Base-by-base conservation (phyloP, 2,113 vertebrate species). In the Platycercus adscitus region DNA sequence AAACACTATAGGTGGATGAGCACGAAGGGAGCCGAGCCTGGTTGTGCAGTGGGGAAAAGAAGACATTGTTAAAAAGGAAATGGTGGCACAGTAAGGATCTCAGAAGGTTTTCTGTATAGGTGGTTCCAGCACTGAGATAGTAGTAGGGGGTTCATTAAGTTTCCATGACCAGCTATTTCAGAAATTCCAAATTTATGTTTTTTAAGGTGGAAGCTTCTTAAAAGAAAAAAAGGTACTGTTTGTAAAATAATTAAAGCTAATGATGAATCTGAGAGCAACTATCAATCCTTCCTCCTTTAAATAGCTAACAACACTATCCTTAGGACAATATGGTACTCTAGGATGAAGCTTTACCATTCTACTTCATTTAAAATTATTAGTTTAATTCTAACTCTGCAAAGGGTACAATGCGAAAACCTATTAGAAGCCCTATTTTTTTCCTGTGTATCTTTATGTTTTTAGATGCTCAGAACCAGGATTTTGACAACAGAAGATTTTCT, bases 1-100 rank as follows among this genome's bases (percentile, higher is more conserved):
- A 99, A 99, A 99, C 99, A 99, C 99, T 99, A 99, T 99, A 99
- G 98, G 99, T 99, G 98, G 99, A 99, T 99, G 99, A 99, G 98
- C 99, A 99, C 99, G 99, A 99, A 98, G 99, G 99, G 98, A 99
- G 99, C 98, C 99, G 99, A 99, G 99, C 99, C 99, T 99, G 99
- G 98, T 98, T 98, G 98, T 98, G 99, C 99, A 98, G 97, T 96
- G 98, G 96, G 98, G 98, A 98, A 98, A 98, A 98, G 98, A 98
- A 98, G 98, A 98, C 98, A 98, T 90, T 94, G 98, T 98, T 98
- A 98, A 98, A 98, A 97, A 98, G 95, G 96, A 98, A 98, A 98
- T 96, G 96, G 96, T 88, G 98, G 93, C 94, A 97, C 70, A 97
- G 83, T 95, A 96, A 97, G 97, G 97, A 97, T 97, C 94, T 98